Evolutionary conservation across 2,113 vertebrate species (phyloP).

Genomic region (Cardinalis cardinalis): DNA sequence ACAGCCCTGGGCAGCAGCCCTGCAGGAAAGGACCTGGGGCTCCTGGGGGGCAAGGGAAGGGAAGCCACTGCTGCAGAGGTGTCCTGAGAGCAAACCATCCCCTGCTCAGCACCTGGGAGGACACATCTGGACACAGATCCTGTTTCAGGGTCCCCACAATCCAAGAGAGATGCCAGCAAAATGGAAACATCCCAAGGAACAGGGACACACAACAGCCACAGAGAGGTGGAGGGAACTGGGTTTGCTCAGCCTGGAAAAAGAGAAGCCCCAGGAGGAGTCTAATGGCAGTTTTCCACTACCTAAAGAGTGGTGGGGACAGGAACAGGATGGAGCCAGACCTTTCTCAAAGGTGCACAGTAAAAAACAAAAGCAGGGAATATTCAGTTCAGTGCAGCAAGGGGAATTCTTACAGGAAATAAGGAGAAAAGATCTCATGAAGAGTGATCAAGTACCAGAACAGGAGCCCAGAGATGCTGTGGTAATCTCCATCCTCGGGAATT

Average conservation of each 20-base stretch:
- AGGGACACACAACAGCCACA: background rate
- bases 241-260: background rate
- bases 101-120: background rate
- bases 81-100: background rate
- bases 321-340: background rate
- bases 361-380: background rate
- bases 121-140: background rate
- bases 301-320: background rate
- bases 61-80: background rate
- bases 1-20: background rate
- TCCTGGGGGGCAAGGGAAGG: background rate
- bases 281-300: background rate
- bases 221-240: background rate
- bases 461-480: background rate
- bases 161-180: background rate
- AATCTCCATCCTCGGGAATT: background rate
- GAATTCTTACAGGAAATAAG: background rate
- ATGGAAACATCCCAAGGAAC: background rate
- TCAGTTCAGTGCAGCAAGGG: background rate
- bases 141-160: background rate
- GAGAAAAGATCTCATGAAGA: background rate
- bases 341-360: background rate
- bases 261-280: background rate
- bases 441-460: background rate
- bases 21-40: background rate